Conservation (phyloP, 2,113 vertebrate genomes). For the Acanthisitta chloris region DNA sequence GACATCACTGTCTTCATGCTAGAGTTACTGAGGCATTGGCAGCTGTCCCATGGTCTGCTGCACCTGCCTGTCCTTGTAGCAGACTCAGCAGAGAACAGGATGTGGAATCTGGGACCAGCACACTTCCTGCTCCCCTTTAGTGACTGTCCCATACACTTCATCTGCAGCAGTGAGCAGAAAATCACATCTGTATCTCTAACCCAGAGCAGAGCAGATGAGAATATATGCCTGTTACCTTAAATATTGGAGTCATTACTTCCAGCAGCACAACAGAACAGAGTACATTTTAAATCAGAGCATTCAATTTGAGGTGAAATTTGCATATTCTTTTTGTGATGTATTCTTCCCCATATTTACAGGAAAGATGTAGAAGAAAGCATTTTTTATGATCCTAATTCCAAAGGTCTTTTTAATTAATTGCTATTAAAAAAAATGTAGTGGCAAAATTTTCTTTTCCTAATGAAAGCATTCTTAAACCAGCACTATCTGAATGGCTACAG, state of each 20-base stretch:
- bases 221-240: not conserved
- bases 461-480: not conserved
- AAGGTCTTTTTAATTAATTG: not conserved
- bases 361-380: not conserved
- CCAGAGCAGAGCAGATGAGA: not conserved
- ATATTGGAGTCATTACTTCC: not conserved
- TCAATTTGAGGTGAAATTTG: not conserved
- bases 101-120: not conserved
- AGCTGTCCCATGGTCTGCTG: not conserved
- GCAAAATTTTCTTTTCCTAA: not conserved
- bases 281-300: not conserved
- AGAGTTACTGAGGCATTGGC: not conserved
- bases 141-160: not conserved
- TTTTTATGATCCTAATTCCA: not conserved
- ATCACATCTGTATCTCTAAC: not conserved
- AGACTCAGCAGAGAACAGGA: not conserved
- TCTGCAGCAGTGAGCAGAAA: not conserved
- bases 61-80: not conserved
- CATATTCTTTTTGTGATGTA: not conserved
- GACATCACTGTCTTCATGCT: not conserved
- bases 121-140: rapidly evolving
- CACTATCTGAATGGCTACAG: not conserved
- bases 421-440: not conserved
- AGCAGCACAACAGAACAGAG: not conserved
- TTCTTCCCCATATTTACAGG: not conserved